Base-by-base conservation (phyloP, 2,797 vertebrate genomes). In the Lepus oiostolus region DNA sequence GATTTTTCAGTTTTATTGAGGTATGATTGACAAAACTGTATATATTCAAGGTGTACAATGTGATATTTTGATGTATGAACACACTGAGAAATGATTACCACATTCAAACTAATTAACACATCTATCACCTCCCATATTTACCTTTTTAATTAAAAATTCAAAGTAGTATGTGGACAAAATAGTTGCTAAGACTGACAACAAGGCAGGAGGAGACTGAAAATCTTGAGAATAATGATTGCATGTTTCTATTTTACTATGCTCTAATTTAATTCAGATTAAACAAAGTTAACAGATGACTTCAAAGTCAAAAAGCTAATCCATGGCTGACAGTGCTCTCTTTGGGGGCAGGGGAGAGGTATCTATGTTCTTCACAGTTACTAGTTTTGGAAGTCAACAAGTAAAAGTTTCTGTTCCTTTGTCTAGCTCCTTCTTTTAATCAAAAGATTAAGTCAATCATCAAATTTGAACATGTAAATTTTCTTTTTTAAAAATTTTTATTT, bases 181-280 rank as follows among this genome's bases (percentile, higher is more conserved):
- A 93, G 24, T 47, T 85, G 76, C 7, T 94, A 95, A 88, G 42
- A 93, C 8, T 88, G 30, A 89, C 54, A 68, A 77, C 86, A 79
- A 80, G 35, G 70, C 7, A 52, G 4, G n/a, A 92, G n/a, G 75
- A 95, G 26, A 84, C 10, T 38, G 42, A 88, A 93, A 85, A 82
- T 87, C 28, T 76, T 67, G n/a, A 90, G 26, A 60, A 86, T 50
- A 83, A 32, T 65, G 14, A 67, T 14, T 84, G 21, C 79, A 84
- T 24, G 24, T 74, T 94, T 85, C 22, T 68, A 68, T 17, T 70
- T 89, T 85, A 38, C 24, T 71, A 38, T 38, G 16, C 10, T 65
- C 19, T 63, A 28, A 81, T 17, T 52, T 70, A 80, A 75, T 12
- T 80, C 42, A 93, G 19, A 30, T 47, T 85, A 80, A 87, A n/a